Evolutionary conservation across 2,888 invertebrate genomes (phyloP), one percentile per base, ranked within the genome.

Genomic region (Aleiodes alternator): DNA sequence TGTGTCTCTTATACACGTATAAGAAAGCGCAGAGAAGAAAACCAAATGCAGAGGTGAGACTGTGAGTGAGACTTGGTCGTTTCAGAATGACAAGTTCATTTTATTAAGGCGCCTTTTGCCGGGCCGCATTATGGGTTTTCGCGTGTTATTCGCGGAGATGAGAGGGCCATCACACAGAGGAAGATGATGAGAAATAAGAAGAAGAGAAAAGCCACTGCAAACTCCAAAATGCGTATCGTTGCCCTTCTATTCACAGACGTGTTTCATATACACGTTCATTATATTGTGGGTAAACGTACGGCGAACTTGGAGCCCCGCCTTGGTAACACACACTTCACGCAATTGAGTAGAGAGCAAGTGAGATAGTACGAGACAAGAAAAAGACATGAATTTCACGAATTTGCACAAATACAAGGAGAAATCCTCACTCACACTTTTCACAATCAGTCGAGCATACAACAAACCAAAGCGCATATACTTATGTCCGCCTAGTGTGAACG

Each of bases 71-170:
- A 23, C 82, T 84, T 83, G 82, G 82, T 82, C 82, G 82, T 83
- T 83, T 83, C 82, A 80, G 82, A 86, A 85, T 86, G 87, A 87
- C 87, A 87, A 87, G 87, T 87, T 87, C 85, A 86, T 87, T 87
- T 87, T 86, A 87, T 86, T 86, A 86, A 87, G 86, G 86, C 84
- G 82, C 85, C 81, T 83, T 23, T 81, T 68, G 68, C 68, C 82
- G 82, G 82, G 82, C 83, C 82, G 82, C 83, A 84, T 87, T 84
- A 84, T 83, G 83, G 83, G 82, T 83, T 82, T 82, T 82, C 80
- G 82, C 83, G 81, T 82, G 83, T 82, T 72, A 72, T 82, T 84
- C 82, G 84, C 86, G 76, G 9, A 80, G 79, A 80, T 81, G 80
- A 79, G 79, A 81, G 77, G 76, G 76, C 79, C 80, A 77, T 56